Evolutionary conservation across 2,113 vertebrate species (phyloP).

Genomic region (Antechinus stuartii): DNA sequence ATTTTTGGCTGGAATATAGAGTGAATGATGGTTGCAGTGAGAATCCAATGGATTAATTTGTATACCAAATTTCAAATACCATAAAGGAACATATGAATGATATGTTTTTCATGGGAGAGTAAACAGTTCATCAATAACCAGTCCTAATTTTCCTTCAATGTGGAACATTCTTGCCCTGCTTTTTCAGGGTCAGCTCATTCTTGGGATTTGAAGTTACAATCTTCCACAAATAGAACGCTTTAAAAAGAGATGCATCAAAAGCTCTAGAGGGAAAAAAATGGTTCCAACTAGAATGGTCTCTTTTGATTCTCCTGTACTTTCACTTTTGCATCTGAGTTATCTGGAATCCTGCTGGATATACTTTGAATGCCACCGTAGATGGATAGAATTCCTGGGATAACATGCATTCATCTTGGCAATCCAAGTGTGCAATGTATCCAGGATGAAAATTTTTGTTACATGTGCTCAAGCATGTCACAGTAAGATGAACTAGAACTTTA

Average conservation of each 20-base stretch:
- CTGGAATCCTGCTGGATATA: neutral
- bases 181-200: neutral
- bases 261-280: neutral
- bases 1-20: neutral
- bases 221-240: conserved; percentile 17
- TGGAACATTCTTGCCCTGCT: neutral
- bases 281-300: neutral
- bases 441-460: neutral
- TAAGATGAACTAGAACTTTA: neutral
- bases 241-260: conserved; percentile 3
- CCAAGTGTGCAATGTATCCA: neutral
- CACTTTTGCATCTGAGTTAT: neutral
- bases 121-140: neutral
- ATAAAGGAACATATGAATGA: neutral
- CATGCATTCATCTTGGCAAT: neutral
- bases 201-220: neutral
- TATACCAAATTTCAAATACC: neutral
- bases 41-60: neutral
- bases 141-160: neutral
- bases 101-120: conserved; percentile 37
- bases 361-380: neutral
- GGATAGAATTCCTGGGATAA: neutral
- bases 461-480: neutral
- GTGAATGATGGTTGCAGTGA: neutral
- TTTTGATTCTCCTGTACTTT: neutral